Evolutionary conservation across 2,888 invertebrate species (phyloP).

Genomic region (Philereme vetulata): DNA sequence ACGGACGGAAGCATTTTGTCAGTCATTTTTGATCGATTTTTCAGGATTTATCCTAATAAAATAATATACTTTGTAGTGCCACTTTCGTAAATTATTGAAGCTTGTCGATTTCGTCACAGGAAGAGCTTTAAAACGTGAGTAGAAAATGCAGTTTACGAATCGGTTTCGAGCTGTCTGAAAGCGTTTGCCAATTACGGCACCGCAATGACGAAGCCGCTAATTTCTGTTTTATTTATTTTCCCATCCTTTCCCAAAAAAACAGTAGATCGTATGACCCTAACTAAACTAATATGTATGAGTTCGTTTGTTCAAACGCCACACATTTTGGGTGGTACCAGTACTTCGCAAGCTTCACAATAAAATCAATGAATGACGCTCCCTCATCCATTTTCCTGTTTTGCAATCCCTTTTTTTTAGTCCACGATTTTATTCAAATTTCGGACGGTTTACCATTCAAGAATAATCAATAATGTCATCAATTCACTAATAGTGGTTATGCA

Average conservation of each 20-base stretch:
- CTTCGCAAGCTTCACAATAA: constrained; percentile 1
- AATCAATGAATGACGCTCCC: constrained; percentile 16
- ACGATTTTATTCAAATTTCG: background rate
- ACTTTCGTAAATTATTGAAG: background rate
- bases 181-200: constrained; percentile 40
- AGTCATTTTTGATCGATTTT: constrained; percentile 71
- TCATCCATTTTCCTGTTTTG: constrained; percentile 12
- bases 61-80: constrained; percentile 40
- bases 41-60: constrained; percentile 44
- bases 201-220: constrained; percentile 66
- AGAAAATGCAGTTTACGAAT: constrained; percentile 27
- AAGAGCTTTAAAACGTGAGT: constrained; percentile 47
- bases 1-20: constrained; percentile 63
- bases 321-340: constrained; percentile 28
- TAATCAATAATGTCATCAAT: background rate
- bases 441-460: background rate
- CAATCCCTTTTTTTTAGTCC: background rate
- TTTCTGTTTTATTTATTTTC: constrained; percentile 51
- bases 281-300: too few species aligned
- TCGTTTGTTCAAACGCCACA: background rate
- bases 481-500: constrained; percentile 30
- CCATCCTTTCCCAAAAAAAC: constrained; percentile 19
- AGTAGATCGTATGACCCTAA: background rate
- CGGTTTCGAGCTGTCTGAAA: constrained; percentile 37
- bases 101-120: constrained; percentile 9